Base-by-base conservation (phyloP, 1,140 invertebrate species). In the Coboldia fuscipes region DNA sequence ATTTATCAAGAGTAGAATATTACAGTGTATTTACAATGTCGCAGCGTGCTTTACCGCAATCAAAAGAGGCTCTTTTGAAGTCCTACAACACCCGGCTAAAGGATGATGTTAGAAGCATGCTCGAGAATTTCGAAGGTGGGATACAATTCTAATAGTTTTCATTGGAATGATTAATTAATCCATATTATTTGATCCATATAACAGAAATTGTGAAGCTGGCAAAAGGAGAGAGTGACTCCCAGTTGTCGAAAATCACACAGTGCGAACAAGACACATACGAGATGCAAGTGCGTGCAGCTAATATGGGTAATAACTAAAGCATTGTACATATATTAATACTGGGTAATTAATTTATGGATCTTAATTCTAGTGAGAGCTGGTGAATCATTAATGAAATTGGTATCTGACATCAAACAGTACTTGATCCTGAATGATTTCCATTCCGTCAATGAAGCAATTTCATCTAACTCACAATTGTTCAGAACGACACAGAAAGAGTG, bases 351-450 rank as follows among this genome's bases (percentile, higher is more conserved):
- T 37, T n/a, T 37, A 23, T 29, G 29, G 37, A 42, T 37, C 37
- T 41, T 34, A 36, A 15, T 47, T 61, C 24, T 46, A 66, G 83
- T 93, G 1, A 61, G 89, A 46, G 90, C 90, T 39, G 88, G 86
- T 2, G 89, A 97, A 62, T 92, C 85, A 1, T 53, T 96, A 10
- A 90, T 94, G 79, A 94, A 96, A 58, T 60, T 96, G 4, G 85
- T 96, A 4, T 88, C 88, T 1, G 89, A 96, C 51, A 83, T 97
- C 12, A 96, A 96, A 50, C 89, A 96, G 45, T 96, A 93, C 52
- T 60, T 96, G 14, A 94, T 96, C 41, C 63, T 97, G 9, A 96
- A 96, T 58, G 92, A 97, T 55, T 96, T 96, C 49, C 85, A 86
- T 20, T 92, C 88, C 1, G 85, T 96, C 0, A 96, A 96, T 58